These are phyloP conservation scores for Clostera curtula DNA, from an alignment of 2,888 invertebrate species.

Conservation along the genomic window DNA sequence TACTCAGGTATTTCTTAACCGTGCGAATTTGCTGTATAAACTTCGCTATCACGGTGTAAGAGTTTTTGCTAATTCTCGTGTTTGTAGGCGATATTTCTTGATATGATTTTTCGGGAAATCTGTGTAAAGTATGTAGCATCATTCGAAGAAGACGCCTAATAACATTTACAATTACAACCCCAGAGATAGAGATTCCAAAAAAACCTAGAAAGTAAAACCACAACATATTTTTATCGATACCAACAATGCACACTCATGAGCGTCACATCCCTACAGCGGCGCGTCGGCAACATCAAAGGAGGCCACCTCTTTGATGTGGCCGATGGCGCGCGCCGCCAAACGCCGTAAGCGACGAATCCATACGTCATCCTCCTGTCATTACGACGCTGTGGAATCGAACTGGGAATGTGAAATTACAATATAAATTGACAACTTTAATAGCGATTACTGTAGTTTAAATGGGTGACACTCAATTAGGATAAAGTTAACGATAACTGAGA, in stretches of 20 bases:
- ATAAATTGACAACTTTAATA: constrained; percentile 72
- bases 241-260: constrained; percentile 22
- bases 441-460: constrained; percentile 36
- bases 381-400: constrained; percentile 69
- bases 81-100: no score
- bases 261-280: constrained; percentile 49
- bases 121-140: no score
- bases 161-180: no score
- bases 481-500: no score
- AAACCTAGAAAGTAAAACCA: constrained; percentile 2
- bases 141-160: no score
- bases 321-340: constrained; percentile 72
- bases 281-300: constrained; percentile 71
- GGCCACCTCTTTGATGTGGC: constrained; percentile 75
- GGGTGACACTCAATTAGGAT: no score
- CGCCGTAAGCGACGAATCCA: constrained; percentile 75
- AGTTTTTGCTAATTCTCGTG: no score
- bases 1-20: no score
- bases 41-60: no score
- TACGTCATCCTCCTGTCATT: constrained; percentile 75
- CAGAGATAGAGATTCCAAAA: no score
- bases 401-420: constrained; percentile 72
- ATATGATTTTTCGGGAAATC: no score
- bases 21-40: no score
- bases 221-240: constrained; percentile 25